Percentiles rank a stretch among this genome's conserved stretches.
Evolutionary conservation across 2,113 vertebrate genomes (phyloP).

Genomic region (Heterocephalus glaber): DNA sequence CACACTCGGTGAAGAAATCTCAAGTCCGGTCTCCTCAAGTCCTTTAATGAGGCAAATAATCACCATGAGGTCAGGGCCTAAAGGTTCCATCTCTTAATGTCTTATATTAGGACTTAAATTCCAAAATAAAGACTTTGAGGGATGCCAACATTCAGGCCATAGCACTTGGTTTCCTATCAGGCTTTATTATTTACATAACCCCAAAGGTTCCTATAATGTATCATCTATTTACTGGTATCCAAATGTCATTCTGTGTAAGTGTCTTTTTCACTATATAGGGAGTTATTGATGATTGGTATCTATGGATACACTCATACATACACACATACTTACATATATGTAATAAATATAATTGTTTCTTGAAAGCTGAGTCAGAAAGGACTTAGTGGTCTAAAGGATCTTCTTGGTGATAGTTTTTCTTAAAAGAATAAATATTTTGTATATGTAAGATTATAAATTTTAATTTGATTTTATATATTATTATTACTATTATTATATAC

Average conservation of each 20-base stretch:
- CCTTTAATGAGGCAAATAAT: not conserved
- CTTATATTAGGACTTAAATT: not conserved
- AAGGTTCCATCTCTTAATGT: not conserved
- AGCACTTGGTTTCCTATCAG: not conserved
- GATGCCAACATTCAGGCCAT: not conserved
- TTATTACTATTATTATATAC: not conserved
- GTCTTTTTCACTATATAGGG: not conserved
- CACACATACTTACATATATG: fast-evolving
- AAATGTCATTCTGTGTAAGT: not conserved
- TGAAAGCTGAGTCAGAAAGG: not conserved
- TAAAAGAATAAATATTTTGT: not conserved
- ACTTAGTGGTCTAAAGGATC: not conserved
- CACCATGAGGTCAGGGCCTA: not conserved
- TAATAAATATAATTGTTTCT: not conserved
- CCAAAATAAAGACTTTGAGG: not conserved
- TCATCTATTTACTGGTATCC: not conserved
- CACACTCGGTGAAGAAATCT: not conserved
- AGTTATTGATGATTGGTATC: not conserved
- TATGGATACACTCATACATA: no score
- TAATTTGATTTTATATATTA: not conserved
- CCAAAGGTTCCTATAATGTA: not conserved
- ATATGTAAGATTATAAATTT: not conserved
- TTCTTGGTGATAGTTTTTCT: not conserved
- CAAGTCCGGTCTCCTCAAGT: no score
- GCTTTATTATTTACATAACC: not conserved